phyloP scores from a whole-genome alignment of 2,113 vertebrate genomes.

The Sinocyclocheilus grahami region DNA sequence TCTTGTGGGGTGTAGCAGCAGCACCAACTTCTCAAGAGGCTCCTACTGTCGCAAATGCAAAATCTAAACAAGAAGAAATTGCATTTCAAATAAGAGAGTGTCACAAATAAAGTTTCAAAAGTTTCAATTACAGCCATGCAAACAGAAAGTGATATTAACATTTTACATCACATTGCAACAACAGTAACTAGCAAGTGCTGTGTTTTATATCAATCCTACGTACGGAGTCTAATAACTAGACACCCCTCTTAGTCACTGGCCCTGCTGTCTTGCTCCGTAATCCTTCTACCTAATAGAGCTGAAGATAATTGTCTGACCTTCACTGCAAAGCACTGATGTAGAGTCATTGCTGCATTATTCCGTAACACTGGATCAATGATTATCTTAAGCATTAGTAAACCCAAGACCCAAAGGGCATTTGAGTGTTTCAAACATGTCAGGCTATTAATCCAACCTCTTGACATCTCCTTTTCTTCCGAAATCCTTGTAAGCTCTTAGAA shows the following conservation, averaged over 20 bases:
- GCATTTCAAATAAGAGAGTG: neutral
- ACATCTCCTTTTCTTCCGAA: neutral
- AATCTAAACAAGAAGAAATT: neutral
- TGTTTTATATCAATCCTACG: neutral
- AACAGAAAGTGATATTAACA: neutral
- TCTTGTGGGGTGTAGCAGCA: neutral
- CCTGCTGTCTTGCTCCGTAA: neutral
- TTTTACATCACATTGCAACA: too few relatives aligned
- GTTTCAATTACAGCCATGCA: neutral
- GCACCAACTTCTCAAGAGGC: neutral
- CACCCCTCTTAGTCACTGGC: neutral
- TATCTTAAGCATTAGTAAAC: constrained; percentile 11
- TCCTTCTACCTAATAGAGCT: neutral
- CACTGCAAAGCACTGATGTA: constrained; percentile 2
- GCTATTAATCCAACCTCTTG: neutral
- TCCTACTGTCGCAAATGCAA: neutral
- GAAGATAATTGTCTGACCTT: constrained; percentile 37
- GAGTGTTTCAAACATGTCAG: neutral
- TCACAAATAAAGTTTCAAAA: neutral
- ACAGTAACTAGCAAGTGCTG: neutral
- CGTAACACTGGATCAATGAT: constrained; percentile 20
- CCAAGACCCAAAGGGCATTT: neutral
- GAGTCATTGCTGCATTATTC: neutral
- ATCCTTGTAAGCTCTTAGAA: neutral
- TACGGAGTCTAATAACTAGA: neutral